Evolutionary conservation across 2,888 invertebrate species (phyloP), one percentile per base, ranked within the genome.

Genomic region (Watsonalla binaria): DNA sequence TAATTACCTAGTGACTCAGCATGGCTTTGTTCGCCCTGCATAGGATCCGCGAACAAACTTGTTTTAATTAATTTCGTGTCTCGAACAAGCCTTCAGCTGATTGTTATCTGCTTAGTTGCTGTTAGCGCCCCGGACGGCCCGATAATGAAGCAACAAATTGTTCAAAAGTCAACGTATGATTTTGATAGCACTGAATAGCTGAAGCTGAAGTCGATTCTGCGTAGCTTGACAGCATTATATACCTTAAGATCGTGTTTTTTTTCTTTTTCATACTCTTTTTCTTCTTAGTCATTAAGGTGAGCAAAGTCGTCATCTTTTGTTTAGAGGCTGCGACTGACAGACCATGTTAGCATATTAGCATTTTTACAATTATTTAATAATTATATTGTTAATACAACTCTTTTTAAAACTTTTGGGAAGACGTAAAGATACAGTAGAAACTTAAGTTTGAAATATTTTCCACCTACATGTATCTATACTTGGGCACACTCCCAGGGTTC

Each of bases 51-150:
- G 87, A 90, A 87, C 90, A 89, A 90, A 90, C 90, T 90, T 90
- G 90, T 90, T 90, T 90, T 90, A 90, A 90, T 90, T 90, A 90
- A 90, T 90, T 90, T 90, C 89, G 87, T 90, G 90, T 90, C 90
- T 88, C 84, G 84, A 87, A 88, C 90, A 90, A 88, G 88, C 87
- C 87, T 84, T 82, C 80, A 83, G 82, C 80, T 82, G 90, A 90
- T 90, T 86, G 90, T 90, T 89, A 90, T 90, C 90, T 89, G 81
- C 90, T 90, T 86, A 89, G 88, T 87, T 87, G 84, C 87, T 86
- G 86, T 84, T 86, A 85, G 82, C 83, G 82, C 81, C 82, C 79
- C 83, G 83, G 86, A 83, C 82, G 84, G 80, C 74, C 74, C 76
- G 82, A 85, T 86, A 86, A 87, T 86, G 83, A 84, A 82, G 82